Evolutionary conservation across 1,140 invertebrate species (phyloP).

Genomic region (Drosophila busckii): DNA sequence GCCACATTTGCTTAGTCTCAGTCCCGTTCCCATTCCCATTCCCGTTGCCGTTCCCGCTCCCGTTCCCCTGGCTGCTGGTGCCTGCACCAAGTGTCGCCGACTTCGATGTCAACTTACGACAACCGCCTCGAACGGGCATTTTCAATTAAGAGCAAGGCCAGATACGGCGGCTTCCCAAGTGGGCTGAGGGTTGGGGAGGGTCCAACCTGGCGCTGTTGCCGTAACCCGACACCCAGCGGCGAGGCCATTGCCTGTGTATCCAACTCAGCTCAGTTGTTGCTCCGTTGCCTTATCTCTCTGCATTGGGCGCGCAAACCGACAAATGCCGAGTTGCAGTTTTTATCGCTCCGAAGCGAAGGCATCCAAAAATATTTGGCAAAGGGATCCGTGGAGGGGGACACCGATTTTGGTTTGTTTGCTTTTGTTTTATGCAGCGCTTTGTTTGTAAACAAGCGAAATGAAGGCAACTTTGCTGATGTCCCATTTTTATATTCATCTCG

Average conservation of each 20-base stretch:
- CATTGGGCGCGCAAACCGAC: conserved; percentile 63
- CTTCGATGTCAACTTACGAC: conserved; percentile 61
- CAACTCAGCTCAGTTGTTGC: conserved; percentile 3
- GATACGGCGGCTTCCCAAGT: neutral
- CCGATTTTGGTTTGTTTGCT: conserved; percentile 26
- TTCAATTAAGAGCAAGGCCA: conserved; percentile 40
- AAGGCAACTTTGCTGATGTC: conserved; percentile 51
- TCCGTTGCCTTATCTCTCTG: conserved; percentile 4
- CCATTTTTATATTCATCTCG: conserved; percentile 24
- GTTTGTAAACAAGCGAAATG: conserved; percentile 50
- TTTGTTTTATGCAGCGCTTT: conserved; percentile 36
- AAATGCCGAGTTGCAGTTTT: conserved; percentile 65
- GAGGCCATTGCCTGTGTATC: conserved; percentile 13
- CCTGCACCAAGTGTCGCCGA: conserved; percentile 22
- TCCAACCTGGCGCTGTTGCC: conserved; percentile 45
- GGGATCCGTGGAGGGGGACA: neutral
- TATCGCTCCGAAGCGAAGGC: neutral
- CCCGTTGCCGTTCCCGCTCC: neutral
- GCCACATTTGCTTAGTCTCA: conserved; percentile 9
- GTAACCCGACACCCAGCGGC: conserved; percentile 42
- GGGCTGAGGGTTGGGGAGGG: neutral
- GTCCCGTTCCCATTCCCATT: neutral
- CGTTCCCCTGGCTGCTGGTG: neutral
- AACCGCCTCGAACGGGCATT: conserved; percentile 39
- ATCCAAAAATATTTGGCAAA: neutral